Conservation (phyloP, 2,797 vertebrate genomes). For the Scolopax rusticola region DNA sequence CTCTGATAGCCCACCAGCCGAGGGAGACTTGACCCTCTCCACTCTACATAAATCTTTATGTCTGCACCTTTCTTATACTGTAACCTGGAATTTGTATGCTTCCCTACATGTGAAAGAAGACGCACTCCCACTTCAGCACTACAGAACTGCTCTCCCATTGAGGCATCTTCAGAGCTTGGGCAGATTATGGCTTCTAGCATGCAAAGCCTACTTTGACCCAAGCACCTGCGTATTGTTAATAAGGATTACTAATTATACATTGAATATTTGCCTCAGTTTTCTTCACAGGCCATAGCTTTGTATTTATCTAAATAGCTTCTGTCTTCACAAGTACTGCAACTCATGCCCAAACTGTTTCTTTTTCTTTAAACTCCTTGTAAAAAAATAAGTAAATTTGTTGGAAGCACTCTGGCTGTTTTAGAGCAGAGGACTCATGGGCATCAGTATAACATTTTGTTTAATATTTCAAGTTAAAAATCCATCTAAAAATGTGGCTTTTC, state of each 20-base stretch:
- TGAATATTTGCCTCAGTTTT: background rate
- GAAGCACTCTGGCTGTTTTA: background rate
- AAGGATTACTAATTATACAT: background rate
- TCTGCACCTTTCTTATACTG: background rate
- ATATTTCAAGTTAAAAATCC: background rate
- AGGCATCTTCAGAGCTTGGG: background rate
- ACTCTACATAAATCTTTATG: background rate
- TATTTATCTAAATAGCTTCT: background rate
- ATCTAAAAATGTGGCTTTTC: background rate
- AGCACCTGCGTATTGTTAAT: background rate
- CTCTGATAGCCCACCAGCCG: background rate
- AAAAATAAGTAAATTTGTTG: background rate
- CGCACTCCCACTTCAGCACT: fast-evolving
- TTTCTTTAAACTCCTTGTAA: background rate
- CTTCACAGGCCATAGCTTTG: background rate
- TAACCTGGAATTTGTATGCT: background rate
- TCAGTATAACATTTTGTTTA: background rate
- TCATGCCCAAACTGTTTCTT: background rate
- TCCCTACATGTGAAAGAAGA: background rate
- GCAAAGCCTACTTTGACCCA: background rate
- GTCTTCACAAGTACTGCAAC: background rate
- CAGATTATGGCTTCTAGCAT: background rate
- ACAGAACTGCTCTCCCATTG: fast-evolving
- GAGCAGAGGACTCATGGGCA: background rate
- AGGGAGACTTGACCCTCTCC: background rate